phyloP scores from a whole-genome alignment of 2,113 vertebrate genomes.

The Phoxinus phoxinus region DNA sequence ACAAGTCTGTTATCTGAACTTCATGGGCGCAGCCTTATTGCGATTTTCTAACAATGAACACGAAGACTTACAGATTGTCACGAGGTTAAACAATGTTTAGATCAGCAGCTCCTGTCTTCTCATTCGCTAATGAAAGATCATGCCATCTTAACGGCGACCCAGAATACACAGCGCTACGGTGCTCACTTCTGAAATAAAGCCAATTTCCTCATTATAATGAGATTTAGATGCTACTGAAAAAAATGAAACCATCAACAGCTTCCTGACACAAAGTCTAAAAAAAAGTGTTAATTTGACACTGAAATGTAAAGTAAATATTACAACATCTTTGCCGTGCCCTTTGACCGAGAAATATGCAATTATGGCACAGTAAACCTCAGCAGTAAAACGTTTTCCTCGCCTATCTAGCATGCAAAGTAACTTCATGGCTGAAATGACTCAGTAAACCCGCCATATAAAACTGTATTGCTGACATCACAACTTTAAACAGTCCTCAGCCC shows the following conservation, averaged over 20 bases:
- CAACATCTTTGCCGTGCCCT: background rate
- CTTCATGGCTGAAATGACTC: background rate
- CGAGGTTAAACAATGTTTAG: constrained; percentile 34
- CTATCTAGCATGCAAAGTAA: background rate
- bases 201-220: background rate
- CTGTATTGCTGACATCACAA: background rate
- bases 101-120: constrained; percentile 15
- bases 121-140: constrained; percentile 43
- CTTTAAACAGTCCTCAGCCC: background rate
- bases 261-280: background rate
- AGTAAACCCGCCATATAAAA: background rate
- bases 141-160: background rate
- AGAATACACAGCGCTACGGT: background rate
- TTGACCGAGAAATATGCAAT: background rate
- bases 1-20: background rate
- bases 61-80: constrained; percentile 8
- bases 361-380: background rate
- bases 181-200: background rate
- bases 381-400: background rate
- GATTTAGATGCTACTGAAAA: background rate
- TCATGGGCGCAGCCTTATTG: background rate
- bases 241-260: background rate
- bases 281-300: background rate
- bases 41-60: constrained; percentile 13
- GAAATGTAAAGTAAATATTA: background rate